Evolutionary conservation across 1,140 invertebrate species (phyloP).

Genomic region (Galendromus occidentalis): DNA sequence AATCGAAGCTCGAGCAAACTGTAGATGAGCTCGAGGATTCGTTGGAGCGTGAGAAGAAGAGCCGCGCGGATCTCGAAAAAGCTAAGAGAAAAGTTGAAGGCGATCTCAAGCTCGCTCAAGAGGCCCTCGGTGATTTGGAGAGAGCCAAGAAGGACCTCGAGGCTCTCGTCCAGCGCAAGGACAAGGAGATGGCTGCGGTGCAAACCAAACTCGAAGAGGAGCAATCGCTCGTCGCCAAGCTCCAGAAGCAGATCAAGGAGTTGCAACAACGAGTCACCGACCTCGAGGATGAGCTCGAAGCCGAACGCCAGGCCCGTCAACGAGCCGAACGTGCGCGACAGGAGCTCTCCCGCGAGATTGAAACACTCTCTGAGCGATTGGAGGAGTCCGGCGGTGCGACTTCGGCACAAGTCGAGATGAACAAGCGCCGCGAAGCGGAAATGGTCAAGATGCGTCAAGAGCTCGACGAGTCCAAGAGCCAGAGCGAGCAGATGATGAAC

Average conservation of each 20-base stretch:
- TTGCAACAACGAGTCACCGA: slow-evolving; percentile 29
- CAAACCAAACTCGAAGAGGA: slow-evolving; percentile 12
- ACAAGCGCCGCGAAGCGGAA: slow-evolving; percentile 22
- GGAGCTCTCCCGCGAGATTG: slow-evolving; percentile 13
- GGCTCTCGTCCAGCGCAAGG: background rate
- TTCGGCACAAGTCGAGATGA: slow-evolving; percentile 20
- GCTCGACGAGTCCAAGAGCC: slow-evolving; percentile 23
- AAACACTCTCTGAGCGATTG: slow-evolving; percentile 20
- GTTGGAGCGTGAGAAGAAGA: slow-evolving; percentile 36
- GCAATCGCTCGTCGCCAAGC: slow-evolving; percentile 34
- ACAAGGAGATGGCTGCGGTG: slow-evolving; percentile 10
- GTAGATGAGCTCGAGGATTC: slow-evolving; percentile 36
- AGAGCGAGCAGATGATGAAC: slow-evolving; percentile 16
- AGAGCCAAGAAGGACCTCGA: background rate
- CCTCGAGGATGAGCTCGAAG: slow-evolving; percentile 31
- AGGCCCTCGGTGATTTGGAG: slow-evolving; percentile 33
- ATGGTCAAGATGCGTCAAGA: slow-evolving; percentile 21
- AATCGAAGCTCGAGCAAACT: slow-evolving; percentile 35
- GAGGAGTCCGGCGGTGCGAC: slow-evolving; percentile 22
- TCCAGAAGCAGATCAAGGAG: slow-evolving; percentile 34
- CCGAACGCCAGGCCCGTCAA: slow-evolving; percentile 28
- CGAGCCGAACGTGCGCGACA: background rate
- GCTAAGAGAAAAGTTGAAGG: slow-evolving; percentile 24
- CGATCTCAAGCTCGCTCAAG: slow-evolving; percentile 34
- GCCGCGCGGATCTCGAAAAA: slow-evolving; percentile 36